phyloP scores from a whole-genome alignment of 2,888 invertebrate genomes.

The Amiota minor region DNA sequence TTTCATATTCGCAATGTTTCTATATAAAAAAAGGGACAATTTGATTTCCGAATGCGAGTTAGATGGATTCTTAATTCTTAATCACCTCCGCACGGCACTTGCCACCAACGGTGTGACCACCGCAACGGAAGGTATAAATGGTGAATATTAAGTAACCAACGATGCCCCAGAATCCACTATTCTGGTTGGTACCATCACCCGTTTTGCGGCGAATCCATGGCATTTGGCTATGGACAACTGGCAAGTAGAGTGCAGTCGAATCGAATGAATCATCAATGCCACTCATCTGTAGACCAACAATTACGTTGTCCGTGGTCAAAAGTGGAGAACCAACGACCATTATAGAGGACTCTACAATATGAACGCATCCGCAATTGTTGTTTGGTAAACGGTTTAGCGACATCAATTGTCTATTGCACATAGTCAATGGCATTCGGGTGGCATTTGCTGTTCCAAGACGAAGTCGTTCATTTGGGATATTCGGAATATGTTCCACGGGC shows the following conservation, averaged over 20 bases:
- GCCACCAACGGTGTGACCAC: conserved; percentile 34
- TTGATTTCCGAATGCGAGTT: too few relatives aligned
- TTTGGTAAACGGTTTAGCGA: conserved; percentile 41
- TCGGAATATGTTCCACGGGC: conserved; percentile 18
- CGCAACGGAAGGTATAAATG: conserved; percentile 52
- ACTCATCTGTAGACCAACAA: not conserved
- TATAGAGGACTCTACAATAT: conserved; percentile 33
- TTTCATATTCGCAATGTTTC: too few relatives aligned
- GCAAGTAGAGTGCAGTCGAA: conserved; percentile 41
- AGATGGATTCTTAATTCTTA: too few relatives aligned
- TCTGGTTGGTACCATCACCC: conserved; percentile 61
- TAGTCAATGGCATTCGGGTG: conserved; percentile 51
- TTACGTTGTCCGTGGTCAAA: conserved; percentile 41
- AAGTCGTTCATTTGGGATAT: not conserved
- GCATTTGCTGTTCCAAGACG: conserved; percentile 31
- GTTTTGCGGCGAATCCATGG: conserved; percentile 59
- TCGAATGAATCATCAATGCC: not conserved
- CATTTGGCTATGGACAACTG: conserved; percentile 48
- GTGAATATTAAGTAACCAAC: conserved; percentile 62
- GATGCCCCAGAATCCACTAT: conserved; percentile 67
- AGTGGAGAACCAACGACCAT: conserved; percentile 50
- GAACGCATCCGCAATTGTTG: conserved; percentile 30
- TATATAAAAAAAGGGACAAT: too few relatives aligned
- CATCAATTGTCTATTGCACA: conserved; percentile 39
- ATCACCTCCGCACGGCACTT: conserved; percentile 21